phyloP scores from a whole-genome alignment of 2,797 vertebrate species.

The Phataginus tricuspis region DNA sequence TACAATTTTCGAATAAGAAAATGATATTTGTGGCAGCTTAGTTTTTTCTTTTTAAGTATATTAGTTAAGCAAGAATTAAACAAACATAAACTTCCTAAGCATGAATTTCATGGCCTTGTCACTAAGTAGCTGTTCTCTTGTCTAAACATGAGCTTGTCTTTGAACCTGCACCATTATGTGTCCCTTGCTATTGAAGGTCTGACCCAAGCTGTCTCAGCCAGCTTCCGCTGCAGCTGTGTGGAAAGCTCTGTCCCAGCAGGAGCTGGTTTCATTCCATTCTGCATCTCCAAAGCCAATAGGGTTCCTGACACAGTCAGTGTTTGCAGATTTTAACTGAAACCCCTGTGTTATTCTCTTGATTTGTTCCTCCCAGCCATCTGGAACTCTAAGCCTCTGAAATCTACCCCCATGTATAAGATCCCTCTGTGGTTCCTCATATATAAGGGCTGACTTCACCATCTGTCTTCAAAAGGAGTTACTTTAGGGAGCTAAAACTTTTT shows the following conservation, averaged over 20 bases:
- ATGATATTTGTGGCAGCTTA: neutral
- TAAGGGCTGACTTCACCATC: neutral
- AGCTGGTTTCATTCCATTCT: neutral
- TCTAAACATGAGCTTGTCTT: neutral
- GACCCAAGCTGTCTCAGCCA: no score
- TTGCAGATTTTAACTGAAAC: neutral
- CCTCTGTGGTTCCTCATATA: neutral
- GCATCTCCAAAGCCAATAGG: neutral
- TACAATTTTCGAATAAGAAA: conserved; percentile 16
- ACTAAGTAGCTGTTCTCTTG: conserved; percentile 36
- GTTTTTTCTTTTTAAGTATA: neutral
- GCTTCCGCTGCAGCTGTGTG: no score
- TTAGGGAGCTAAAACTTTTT: neutral
- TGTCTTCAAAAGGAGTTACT: neutral
- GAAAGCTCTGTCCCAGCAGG: neutral
- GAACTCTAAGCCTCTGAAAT: neutral
- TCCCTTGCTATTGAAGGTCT: neutral
- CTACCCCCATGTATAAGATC: neutral
- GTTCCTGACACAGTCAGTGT: neutral
- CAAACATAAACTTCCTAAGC: neutral
- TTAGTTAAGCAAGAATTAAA: neutral
- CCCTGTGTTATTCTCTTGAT: neutral
- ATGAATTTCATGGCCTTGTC: neutral
- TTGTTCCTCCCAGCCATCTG: neutral
- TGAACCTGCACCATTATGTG: neutral